Evolutionary conservation across 2,888 invertebrate genomes (phyloP), one percentile per base, ranked within the genome.

Genomic region (Tetragonula carbonaria): DNA sequence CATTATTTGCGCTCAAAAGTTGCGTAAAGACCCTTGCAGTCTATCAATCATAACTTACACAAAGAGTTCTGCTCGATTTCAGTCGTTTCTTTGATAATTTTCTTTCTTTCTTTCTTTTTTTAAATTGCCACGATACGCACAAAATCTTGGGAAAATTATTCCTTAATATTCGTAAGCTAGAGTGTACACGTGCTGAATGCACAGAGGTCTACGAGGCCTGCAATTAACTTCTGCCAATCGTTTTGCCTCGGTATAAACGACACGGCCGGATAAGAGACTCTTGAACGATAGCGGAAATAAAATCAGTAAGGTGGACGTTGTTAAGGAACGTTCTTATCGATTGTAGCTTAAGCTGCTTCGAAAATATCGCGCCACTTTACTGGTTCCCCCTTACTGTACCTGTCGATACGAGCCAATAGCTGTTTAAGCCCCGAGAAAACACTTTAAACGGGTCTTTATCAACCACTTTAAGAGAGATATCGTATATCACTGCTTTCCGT

Each of bases 321-420:
- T 75, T 75, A 75, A 55, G 21, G 23, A 57, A 57, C 55, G 66
- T 45, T 57, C 23, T 45, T 45, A 75, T 57, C 66, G 55, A 66
- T 45, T 53, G 18, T 21, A 16, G 4, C 21, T 75, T 28, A 67
- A 75, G 66, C 55, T 45, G 13, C 23, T 14, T 28, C 23, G 66
- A 57, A 66, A 75, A 75, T 66, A 55, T 75, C 28, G 23, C 23
- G 55, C 55, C 23, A 75, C 66, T 75, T 66, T 21, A 28, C 28
- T 4, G 55, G 4, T 63, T 4, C 6, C 21, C 21, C n/a, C 16
- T 62, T 51, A 3, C 23, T 66, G 4, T 66, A 38, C 65, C 74
- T 55, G 45, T 66, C 74, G 74, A 74, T 74, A 45, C 55, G 65
- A 55, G 14, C 38, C 23, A 38, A 62, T 28, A 50, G 62, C 50